A percentile compares a stretch with the other conserved stretches of the same genome.
Evolutionary conservation across 2,797 vertebrate genomes (phyloP).

Genomic region (Muscicapa striata): DNA sequence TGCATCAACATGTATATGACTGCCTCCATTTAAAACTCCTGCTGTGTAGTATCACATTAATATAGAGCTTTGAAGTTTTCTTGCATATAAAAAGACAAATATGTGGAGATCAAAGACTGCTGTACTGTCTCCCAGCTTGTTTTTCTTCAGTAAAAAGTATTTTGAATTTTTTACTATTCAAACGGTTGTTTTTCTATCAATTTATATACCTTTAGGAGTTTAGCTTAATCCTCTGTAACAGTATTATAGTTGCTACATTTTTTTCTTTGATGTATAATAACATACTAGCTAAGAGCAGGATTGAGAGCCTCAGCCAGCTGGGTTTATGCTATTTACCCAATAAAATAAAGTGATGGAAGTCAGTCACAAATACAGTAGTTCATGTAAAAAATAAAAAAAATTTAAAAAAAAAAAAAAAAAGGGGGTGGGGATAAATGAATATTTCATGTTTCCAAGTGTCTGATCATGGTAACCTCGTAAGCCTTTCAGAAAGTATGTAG

Average conservation of each 20-base stretch:
- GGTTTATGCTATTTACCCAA: conserved; percentile 11
- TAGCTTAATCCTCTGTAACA: not conserved
- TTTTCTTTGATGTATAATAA: not conserved
- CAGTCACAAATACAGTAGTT: conserved; percentile 28
- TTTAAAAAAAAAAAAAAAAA: not conserved
- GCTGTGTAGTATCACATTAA: not conserved
- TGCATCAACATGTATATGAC: accelerated
- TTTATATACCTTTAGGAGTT: not conserved
- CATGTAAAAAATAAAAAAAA: conserved; percentile 10
- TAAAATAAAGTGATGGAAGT: conserved; percentile 43
- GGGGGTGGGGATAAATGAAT: not conserved
- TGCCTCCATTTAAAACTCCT: not conserved
- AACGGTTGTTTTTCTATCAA: not conserved
- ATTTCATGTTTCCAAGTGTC: conserved; percentile 46
- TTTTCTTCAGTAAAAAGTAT: conserved; percentile 1
- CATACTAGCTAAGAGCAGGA: not conserved
- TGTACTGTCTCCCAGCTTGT: not conserved
- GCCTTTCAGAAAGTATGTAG: not conserved
- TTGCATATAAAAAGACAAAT: not conserved
- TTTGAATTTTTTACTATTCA: not conserved
- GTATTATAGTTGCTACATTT: not conserved
- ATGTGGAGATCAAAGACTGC: not conserved
- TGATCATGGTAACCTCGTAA: not conserved
- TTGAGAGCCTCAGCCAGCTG: conserved; percentile 10
- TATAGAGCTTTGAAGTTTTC: not conserved